Base-by-base conservation (phyloP, 1,140 invertebrate genomes). In the Diachasmimorpha longicaudata region DNA sequence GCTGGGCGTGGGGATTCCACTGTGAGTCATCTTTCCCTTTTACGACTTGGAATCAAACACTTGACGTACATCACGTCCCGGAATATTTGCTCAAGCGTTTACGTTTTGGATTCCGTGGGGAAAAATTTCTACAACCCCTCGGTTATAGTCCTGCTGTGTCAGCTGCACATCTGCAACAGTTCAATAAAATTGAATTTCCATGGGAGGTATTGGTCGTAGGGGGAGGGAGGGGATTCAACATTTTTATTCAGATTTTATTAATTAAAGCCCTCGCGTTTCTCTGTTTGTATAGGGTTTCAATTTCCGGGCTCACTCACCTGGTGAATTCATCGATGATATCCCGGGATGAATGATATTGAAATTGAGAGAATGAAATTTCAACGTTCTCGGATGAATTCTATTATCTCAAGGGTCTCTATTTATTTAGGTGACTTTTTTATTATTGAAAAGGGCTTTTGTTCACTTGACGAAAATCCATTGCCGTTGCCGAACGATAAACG, bases 91-190 rank as follows among this genome's bases (percentile, higher is more conserved):
- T 14, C 58, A 63, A 63, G 58, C 58, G 11, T 63, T 63, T 63
- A 63, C 21, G 19, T 10, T 63, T 63, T 10, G 23, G 23, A 14
- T 63, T 63, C 19, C 14, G 58, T 63, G 19, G 58, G 58, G 58
- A 25, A 25, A 25, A 63, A 31, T 25, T 63, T 63, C 11, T 14
- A 4, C 55, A 48, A 21, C 55, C 19, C 58, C 19, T 25, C 19
- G 58, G 19, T 25, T 25, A 19, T 63, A 25, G 48, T 16, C 31
- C 48, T 55, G 48, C 48, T 11, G 58, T 19, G 23, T 63, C 58
- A 63, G 58, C 58, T 63, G 58, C 58, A 63, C 58, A 25, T 63
- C 58, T 63, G 58, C 58, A 63, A 63, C 58, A 63, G 58, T 63
- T 63, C 23, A 19, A 63, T 63, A 14, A n/a, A 63, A 63, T 63